These are phyloP conservation scores for Rhopalosiphum maidis DNA, from an alignment of 1,140 invertebrate species.

Conservation along the genomic window DNA sequence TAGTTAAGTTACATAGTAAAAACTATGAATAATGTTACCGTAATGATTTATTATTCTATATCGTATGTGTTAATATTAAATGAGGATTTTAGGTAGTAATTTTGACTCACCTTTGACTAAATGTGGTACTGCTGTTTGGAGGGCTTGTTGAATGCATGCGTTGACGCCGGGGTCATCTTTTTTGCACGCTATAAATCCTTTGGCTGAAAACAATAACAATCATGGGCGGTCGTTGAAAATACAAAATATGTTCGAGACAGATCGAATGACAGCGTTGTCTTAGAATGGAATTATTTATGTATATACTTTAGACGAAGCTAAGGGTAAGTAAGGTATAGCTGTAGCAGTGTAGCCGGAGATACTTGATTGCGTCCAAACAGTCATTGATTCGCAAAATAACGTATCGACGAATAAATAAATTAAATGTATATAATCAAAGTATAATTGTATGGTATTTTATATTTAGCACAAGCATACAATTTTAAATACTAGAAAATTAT, in stretches of 20 bases:
- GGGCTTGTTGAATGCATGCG: slow-evolving; percentile 59
- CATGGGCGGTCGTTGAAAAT: not conserved
- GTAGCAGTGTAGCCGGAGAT: no score
- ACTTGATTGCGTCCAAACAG: no score
- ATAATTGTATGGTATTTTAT: no score
- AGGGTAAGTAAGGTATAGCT: not conserved
- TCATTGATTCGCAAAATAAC: no score
- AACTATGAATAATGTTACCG: not conserved
- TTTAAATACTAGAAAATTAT: no score
- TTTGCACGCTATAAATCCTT: slow-evolving; percentile 60
- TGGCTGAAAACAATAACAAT: slow-evolving; percentile 58
- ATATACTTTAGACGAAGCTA: not conserved
- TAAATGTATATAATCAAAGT: no score
- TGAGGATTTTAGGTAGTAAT: not conserved
- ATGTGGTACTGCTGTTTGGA: slow-evolving; percentile 57
- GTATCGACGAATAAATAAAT: no score
- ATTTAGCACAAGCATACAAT: no score
- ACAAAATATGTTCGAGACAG: not conserved
- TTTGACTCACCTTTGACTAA: slow-evolving; percentile 59
- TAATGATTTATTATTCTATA: not conserved
- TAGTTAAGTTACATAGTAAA: not conserved
- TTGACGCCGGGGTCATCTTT: slow-evolving; percentile 59
- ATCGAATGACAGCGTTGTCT: not conserved
- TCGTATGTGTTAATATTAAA: no score
- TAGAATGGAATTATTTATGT: not conserved